Evolutionary conservation across 2,113 vertebrate species (phyloP).

Genomic region (Semicossyphus pulcher): DNA sequence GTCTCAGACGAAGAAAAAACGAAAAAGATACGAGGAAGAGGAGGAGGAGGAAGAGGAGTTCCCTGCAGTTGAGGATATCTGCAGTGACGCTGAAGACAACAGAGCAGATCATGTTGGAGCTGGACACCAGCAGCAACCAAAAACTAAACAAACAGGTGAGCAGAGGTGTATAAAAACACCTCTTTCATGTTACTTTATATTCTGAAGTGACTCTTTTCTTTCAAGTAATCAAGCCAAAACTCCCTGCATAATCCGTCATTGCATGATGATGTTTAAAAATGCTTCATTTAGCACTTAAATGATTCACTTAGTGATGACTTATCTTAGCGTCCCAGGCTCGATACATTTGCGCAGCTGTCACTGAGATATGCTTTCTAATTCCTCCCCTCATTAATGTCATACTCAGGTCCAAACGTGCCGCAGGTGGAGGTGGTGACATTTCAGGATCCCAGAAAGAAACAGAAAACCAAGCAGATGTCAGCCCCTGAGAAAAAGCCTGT

Average conservation of each 20-base stretch:
- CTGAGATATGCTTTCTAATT: not conserved
- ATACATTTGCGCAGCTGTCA: not conserved
- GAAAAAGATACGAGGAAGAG: constrained; percentile 39
- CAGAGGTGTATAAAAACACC: not conserved
- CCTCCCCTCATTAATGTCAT: not conserved
- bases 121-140: not conserved
- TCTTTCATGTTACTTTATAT: too few species aligned
- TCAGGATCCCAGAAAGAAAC: constrained; percentile 82
- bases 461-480: constrained; percentile 33
- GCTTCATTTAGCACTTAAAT: not conserved
- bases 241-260: too few species aligned
- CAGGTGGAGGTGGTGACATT: constrained; percentile 85
- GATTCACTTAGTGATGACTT: too few species aligned
- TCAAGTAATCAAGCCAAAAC: too few species aligned
- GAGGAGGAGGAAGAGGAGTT: constrained; percentile 43
- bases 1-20: constrained; percentile 65
- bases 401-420: not conserved
- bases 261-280: too few species aligned
- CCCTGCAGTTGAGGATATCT: not conserved
- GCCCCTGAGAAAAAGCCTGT: constrained; percentile 16
- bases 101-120: not conserved
- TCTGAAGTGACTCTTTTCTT: too few species aligned
- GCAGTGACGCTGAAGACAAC: not conserved
- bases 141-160: constrained; percentile 40
- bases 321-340: not conserved